Conservation (phyloP, 1,140 invertebrate genomes). For the Diploscapter pachys region DNA sequence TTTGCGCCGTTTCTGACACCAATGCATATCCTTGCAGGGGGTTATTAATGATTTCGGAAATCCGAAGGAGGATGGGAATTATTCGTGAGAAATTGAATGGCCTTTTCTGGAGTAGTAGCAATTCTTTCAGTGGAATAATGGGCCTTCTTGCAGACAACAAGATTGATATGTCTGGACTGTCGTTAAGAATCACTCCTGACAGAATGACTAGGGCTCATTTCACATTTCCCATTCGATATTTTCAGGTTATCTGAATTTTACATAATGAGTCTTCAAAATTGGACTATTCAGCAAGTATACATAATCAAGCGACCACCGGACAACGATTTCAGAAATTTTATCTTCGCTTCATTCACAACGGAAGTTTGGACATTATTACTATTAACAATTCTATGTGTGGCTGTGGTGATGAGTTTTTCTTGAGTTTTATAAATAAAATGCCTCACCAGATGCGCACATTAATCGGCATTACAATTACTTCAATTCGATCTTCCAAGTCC, state of each 20-base stretch:
- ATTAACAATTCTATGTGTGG: slow-evolving; percentile 22
- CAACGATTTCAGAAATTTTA: slow-evolving; percentile 36
- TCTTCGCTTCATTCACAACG: slow-evolving; percentile 23
- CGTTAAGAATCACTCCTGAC: slow-evolving; percentile 38
- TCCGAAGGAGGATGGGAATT: slow-evolving; percentile 22
- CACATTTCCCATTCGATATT: slow-evolving; percentile 37
- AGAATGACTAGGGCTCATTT: slow-evolving; percentile 33
- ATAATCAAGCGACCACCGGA: slow-evolving; percentile 32
- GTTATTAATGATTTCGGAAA: slow-evolving; percentile 30
- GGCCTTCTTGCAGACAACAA: slow-evolving; percentile 25
- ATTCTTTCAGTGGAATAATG: slow-evolving; percentile 36
- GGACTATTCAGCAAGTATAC: slow-evolving; percentile 32
- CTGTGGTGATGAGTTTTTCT: slow-evolving; percentile 23
- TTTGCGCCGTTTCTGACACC: no score
- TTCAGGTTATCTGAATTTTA: slow-evolving; percentile 20
- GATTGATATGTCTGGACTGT: slow-evolving; percentile 39
- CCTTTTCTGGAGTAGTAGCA: slow-evolving; percentile 1
- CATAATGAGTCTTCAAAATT: no score
- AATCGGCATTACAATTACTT: no score
- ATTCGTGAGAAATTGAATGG: slow-evolving; percentile 5
- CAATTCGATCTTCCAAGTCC: background rate
- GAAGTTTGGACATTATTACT: slow-evolving; percentile 22
- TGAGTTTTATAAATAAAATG: slow-evolving; percentile 24
- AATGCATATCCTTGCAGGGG: background rate
- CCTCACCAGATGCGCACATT: background rate